Evolutionary conservation across 1,140 invertebrate species (phyloP).

Genomic region (Drosophila ambigua): DNA sequence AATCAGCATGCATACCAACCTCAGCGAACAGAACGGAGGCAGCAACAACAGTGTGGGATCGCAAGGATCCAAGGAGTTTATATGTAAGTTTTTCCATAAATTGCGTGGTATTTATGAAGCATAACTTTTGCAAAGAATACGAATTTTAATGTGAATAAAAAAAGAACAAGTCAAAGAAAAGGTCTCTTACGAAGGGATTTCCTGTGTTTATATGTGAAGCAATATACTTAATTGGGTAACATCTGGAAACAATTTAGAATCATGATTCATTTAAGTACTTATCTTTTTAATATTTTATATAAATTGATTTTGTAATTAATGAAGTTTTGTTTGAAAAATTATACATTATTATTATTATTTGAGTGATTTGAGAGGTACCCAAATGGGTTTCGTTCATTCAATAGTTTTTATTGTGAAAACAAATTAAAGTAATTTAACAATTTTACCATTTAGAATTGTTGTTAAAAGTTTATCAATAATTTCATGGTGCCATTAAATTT

Average conservation of each 20-base stretch:
- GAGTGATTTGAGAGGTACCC: neutral
- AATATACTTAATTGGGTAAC: neutral
- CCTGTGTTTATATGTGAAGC: neutral
- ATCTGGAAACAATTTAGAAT: no score
- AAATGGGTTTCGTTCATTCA: constrained; percentile 1
- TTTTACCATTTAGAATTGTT: neutral
- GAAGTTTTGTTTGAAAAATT: constrained; percentile 7
- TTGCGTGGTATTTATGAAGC: no score
- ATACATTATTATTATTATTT: neutral
- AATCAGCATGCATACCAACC: constrained; percentile 68
- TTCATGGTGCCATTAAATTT: no score
- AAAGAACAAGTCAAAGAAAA: no score
- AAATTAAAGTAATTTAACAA: constrained; percentile 28
- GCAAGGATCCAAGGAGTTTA: constrained; percentile 77
- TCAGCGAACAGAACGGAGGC: constrained; percentile 51
- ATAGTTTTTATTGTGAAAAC: neutral
- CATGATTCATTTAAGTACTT: neutral
- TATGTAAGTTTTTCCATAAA: constrained; percentile 60
- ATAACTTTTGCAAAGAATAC: no score
- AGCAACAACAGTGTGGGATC: constrained; percentile 37
- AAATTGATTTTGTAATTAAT: neutral
- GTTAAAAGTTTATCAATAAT: no score
- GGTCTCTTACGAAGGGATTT: no score
- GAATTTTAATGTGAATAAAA: no score
- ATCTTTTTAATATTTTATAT: no score